Conservation (phyloP, 2,888 invertebrate genomes). For the Phaedon cochleariae region DNA sequence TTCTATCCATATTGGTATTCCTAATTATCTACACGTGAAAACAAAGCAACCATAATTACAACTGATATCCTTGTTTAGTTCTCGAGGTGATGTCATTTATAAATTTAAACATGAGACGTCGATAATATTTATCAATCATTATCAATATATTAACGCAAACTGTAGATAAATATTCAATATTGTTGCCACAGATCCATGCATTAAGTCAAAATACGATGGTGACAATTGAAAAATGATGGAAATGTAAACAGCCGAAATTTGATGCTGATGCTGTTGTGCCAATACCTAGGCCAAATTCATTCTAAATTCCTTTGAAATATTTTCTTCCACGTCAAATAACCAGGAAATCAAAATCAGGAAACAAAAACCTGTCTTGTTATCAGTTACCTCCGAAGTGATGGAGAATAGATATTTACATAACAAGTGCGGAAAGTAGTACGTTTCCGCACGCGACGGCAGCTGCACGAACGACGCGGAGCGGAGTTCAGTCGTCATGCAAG, state of each 20-base stretch:
- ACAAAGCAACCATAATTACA: conserved; percentile 12
- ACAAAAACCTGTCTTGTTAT: too few species aligned
- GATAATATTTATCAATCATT: conserved; percentile 46
- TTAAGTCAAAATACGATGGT: not conserved
- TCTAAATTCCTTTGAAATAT: too few species aligned
- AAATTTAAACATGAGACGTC: conserved; percentile 45
- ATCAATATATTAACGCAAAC: conserved; percentile 47
- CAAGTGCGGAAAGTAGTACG: too few species aligned
- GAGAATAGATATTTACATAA: too few species aligned
- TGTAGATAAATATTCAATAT: conserved; percentile 39
- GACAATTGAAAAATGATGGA: not conserved
- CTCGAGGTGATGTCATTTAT: conserved; percentile 45
- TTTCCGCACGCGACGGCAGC: too few species aligned
- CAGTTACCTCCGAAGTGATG: too few species aligned
- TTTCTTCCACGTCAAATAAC: too few species aligned
- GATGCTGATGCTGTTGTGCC: not conserved
- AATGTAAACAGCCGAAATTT: not conserved
- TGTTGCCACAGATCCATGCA: conserved; percentile 11
- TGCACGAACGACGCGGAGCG: too few species aligned
- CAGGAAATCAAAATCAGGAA: too few species aligned
- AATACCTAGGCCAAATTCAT: too few species aligned
- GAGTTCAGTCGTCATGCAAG: too few species aligned
- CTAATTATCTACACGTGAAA: conserved; percentile 3
- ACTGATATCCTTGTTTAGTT: conserved; percentile 39
- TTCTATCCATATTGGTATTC: not conserved